Evolutionary conservation across 2,113 vertebrate genomes (phyloP).

Genomic region (Platanista minor): DNA sequence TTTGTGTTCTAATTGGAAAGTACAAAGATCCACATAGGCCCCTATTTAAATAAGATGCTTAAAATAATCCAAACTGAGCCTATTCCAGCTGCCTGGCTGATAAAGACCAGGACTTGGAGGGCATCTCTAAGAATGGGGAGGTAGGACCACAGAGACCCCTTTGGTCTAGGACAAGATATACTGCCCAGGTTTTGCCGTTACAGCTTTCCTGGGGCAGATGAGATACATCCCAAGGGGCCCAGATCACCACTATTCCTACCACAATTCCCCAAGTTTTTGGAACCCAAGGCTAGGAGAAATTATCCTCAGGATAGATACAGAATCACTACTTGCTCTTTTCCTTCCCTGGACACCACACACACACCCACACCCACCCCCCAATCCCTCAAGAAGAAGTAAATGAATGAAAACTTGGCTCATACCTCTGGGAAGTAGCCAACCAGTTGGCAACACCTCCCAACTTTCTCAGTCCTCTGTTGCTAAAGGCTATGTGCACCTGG

Average conservation of each 20-base stretch:
- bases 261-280: not conserved
- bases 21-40: not conserved
- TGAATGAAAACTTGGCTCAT: constrained; percentile 1
- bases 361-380: no score
- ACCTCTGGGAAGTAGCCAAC: not conserved
- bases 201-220: not conserved
- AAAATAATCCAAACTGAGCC: not conserved
- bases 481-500: not conserved
- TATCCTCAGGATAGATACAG: not conserved
- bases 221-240: not conserved
- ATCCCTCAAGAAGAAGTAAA: constrained; percentile 6
- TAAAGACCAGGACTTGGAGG: not conserved
- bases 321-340: not conserved
- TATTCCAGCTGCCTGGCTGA: not conserved
- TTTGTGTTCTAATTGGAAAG: constrained; percentile 36
- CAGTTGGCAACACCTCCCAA: not conserved
- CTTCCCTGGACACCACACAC: not conserved
- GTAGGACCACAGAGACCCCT: not conserved
- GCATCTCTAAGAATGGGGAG: not conserved
- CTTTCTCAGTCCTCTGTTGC: not conserved
- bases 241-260: not conserved
- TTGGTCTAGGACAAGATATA: not conserved
- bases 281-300: not conserved
- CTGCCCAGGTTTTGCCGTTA: not conserved
- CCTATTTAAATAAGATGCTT: constrained; percentile 28